Evolutionary conservation across 2,888 invertebrate genomes (phyloP).

Genomic region (Cheilosia urbana): DNA sequence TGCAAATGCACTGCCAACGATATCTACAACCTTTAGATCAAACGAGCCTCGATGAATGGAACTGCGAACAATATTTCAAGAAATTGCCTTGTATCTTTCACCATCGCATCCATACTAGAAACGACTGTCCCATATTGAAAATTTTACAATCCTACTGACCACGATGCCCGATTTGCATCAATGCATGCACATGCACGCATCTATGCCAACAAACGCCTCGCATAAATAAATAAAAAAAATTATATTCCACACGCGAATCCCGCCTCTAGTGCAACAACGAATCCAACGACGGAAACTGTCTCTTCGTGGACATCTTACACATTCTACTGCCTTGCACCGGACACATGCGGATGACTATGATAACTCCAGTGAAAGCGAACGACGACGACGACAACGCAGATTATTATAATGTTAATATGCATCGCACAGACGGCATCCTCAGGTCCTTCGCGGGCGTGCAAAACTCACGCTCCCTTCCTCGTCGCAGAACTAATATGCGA

Average conservation of each 20-base stretch:
- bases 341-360: constrained; percentile 50
- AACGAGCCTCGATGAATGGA: constrained; percentile 12
- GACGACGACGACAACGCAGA: constrained; percentile 24
- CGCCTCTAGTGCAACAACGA: constrained; percentile 58
- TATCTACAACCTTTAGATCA: constrained; percentile 33
- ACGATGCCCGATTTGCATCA: constrained; percentile 44
- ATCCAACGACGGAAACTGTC: constrained; percentile 65
- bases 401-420: constrained; percentile 66
- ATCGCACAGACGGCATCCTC: constrained; percentile 19
- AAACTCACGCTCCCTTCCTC: constrained; percentile 26
- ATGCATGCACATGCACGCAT: neutral
- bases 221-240: constrained; percentile 73
- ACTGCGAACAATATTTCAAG: constrained; percentile 13
- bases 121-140: no score
- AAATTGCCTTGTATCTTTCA: no score
- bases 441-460: constrained; percentile 24
- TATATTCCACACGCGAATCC: constrained; percentile 52
- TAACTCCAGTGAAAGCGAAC: constrained; percentile 47
- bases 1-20: neutral
- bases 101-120: no score
- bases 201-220: constrained; percentile 3
- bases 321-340: constrained; percentile 17
- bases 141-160: constrained; percentile 17
- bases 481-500: constrained; percentile 34
- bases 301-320: constrained; percentile 45